Percentiles rank a stretch among this genome's conserved stretches.
Conservation (phyloP, 2,888 invertebrate species). For the Incurvaria masculella region DNA sequence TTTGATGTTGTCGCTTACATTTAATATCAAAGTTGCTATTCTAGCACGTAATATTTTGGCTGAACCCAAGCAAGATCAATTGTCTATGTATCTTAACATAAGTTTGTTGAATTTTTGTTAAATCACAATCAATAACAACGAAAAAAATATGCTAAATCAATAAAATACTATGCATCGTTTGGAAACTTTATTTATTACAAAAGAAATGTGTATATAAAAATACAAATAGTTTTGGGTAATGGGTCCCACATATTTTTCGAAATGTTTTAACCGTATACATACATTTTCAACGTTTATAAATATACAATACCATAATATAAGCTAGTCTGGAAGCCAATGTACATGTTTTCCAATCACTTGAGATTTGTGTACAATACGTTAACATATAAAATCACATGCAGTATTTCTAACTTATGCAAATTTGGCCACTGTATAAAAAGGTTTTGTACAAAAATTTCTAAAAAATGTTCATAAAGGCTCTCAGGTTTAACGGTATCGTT, state of each 20-base stretch:
- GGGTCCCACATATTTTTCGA: slow-evolving; percentile 28
- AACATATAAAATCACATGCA: not conserved
- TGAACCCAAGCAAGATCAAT: too few relatives aligned
- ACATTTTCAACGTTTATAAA: not conserved
- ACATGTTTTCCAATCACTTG: not conserved
- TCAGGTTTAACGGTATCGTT: not conserved
- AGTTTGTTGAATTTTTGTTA: too few relatives aligned
- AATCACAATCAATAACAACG: too few relatives aligned
- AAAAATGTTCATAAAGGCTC: not conserved
- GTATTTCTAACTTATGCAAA: slow-evolving; percentile 1
- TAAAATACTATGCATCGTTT: too few relatives aligned
- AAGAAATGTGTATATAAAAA: slow-evolving; percentile 41
- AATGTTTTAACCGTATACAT: not conserved
- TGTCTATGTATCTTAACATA: too few relatives aligned
- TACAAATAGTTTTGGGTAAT: slow-evolving; percentile 51
- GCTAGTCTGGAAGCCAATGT: slow-evolving; percentile 1
- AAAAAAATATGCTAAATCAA: too few relatives aligned
- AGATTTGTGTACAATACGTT: not conserved
- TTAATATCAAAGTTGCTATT: too few relatives aligned
- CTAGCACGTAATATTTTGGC: too few relatives aligned
- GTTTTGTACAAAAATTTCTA: not conserved
- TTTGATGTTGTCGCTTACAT: too few relatives aligned
- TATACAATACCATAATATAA: not conserved
- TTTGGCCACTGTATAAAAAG: slow-evolving; percentile 1
- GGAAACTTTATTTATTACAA: slow-evolving; percentile 58